These are phyloP conservation scores for Sabatieria punctata DNA, from an alignment of 2,888 invertebrate species.

Conservation along the genomic window DNA sequence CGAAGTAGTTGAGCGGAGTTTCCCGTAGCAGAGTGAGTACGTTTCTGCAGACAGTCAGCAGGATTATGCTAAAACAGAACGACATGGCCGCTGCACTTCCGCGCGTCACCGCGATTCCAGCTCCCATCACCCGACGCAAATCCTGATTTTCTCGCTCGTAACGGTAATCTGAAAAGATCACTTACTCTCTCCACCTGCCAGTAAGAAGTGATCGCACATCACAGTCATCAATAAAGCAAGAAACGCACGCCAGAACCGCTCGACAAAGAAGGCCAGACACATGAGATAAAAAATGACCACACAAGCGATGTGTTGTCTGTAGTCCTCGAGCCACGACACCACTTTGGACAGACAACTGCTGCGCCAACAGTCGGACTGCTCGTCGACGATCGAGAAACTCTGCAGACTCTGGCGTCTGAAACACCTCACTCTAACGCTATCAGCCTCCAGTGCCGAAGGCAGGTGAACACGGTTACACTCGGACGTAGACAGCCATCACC, in stretches of 20 bases:
- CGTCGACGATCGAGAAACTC: conserved; percentile 33
- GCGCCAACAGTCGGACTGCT: too few relatives aligned
- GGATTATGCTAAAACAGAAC: conserved; percentile 74
- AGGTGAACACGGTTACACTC: too few relatives aligned
- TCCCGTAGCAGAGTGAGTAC: conserved; percentile 79
- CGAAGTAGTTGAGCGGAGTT: conserved; percentile 78
- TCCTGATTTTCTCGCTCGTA: conserved; percentile 92
- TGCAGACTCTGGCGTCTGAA: conserved; percentile 25
- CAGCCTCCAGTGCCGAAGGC: too few relatives aligned
- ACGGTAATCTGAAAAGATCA: conserved; percentile 54
- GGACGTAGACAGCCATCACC: too few relatives aligned
- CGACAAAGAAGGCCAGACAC: conserved; percentile 77
- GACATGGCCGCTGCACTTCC: conserved; percentile 84
- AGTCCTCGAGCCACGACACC: conserved; percentile 72
- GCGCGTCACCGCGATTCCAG: conserved; percentile 81
- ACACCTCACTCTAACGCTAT: too few relatives aligned
- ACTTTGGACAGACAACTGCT: conserved; percentile 3
- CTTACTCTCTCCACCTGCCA: background rate
- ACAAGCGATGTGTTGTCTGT: conserved; percentile 86
- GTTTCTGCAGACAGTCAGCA: conserved; percentile 66
- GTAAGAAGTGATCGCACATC: background rate
- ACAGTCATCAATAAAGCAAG: background rate
- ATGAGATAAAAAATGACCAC: conserved; percentile 84
- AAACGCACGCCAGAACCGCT: conserved; percentile 63
- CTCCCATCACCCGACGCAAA: conserved; percentile 85